Conservation (phyloP, 1,140 invertebrate genomes). For the Bombus turneri region DNA sequence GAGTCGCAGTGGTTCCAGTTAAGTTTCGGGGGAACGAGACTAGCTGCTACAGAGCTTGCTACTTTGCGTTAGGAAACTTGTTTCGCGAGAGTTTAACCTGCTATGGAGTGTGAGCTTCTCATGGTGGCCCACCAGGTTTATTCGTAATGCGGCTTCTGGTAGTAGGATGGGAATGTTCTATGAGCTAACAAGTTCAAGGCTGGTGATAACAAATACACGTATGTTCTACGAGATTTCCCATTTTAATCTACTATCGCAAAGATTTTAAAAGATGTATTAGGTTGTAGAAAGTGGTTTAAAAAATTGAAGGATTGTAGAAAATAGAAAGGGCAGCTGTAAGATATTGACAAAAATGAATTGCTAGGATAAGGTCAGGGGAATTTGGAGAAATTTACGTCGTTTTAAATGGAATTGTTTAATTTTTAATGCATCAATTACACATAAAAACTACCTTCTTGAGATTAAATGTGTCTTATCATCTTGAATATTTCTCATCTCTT, state of each 20-base stretch:
- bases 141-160: neutral
- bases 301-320: too few relatives aligned
- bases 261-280: neutral
- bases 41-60: neutral
- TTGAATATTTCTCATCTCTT: too few relatives aligned
- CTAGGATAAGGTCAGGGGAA: too few relatives aligned
- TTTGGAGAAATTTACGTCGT: too few relatives aligned
- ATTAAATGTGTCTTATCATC: too few relatives aligned
- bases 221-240: neutral
- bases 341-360: too few relatives aligned
- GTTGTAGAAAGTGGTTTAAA: too few relatives aligned
- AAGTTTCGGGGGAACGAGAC: neutral
- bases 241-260: neutral
- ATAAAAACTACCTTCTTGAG: too few relatives aligned
- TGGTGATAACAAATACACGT: neutral
- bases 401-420: too few relatives aligned
- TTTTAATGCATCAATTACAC: too few relatives aligned
- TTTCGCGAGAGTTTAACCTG: neutral
- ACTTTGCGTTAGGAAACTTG: neutral
- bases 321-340: too few relatives aligned
- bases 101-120: neutral
- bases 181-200: neutral
- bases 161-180: neutral
- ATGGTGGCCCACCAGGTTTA: neutral
- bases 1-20: neutral